Percentiles rank a stretch among this genome's conserved stretches.
These are phyloP conservation scores for Taphrorychus bicolor DNA, from an alignment of 2,888 invertebrate species.

Conservation along the genomic window DNA sequence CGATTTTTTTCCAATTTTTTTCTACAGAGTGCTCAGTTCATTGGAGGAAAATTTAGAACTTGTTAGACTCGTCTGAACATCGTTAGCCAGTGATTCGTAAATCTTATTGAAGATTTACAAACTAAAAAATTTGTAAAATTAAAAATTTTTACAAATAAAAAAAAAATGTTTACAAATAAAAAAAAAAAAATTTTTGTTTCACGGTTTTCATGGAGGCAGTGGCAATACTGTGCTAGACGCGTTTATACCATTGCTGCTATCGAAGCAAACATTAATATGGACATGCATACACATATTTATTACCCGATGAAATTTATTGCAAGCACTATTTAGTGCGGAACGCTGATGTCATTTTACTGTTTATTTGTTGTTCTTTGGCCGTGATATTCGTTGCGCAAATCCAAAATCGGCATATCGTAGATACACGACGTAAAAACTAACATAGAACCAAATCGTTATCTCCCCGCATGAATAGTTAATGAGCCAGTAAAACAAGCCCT, in stretches of 20 bases:
- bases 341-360: constrained; percentile 5
- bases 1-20: too few species aligned
- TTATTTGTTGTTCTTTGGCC: neutral
- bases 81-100: too few species aligned
- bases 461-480: constrained; percentile 1
- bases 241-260: constrained; percentile 12
- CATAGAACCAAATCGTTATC: too few species aligned
- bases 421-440: neutral
- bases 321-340: constrained; percentile 6
- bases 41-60: too few species aligned
- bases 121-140: too few species aligned
- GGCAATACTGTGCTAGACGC: neutral
- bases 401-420: neutral
- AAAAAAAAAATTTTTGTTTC: too few species aligned
- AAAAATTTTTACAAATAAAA: too few species aligned
- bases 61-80: too few species aligned
- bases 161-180: too few species aligned
- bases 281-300: constrained; percentile 11
- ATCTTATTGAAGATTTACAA: too few species aligned
- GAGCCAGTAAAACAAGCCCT: neutral
- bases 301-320: constrained; percentile 15
- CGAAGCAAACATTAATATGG: constrained; percentile 8
- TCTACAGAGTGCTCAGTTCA: too few species aligned
- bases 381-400: neutral
- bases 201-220: too few species aligned